These are phyloP conservation scores for Archocentrus centrarchus DNA, from an alignment of 2,113 vertebrate species.

Conservation along the genomic window DNA sequence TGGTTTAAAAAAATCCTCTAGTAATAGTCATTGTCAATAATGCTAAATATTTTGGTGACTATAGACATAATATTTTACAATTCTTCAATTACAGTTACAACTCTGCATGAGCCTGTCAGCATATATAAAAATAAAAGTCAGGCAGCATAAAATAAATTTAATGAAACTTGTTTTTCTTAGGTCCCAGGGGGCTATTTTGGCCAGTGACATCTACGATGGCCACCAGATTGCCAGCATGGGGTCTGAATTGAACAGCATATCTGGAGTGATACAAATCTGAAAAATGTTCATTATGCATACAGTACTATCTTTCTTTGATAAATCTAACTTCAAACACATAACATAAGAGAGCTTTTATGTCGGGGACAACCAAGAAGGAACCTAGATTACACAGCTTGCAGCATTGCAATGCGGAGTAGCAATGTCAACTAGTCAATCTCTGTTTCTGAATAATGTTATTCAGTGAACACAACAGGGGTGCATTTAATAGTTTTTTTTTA, in stretches of 20 bases:
- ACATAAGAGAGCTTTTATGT: background rate
- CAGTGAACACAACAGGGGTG: background rate
- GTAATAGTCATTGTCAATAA: no score
- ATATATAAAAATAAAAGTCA: no score
- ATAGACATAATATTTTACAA: no score
- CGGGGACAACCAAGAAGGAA: background rate
- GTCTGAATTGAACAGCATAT: constrained; percentile 79
- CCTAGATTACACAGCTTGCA: background rate
- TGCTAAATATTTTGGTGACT: no score
- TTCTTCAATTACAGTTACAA: no score
- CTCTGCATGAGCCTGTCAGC: no score
- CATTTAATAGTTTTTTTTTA: background rate
- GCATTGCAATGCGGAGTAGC: background rate
- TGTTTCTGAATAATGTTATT: background rate
- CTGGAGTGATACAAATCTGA: background rate
- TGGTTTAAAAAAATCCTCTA: no score
- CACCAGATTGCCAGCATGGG: constrained; percentile 91
- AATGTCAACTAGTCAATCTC: background rate
- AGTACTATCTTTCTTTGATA: no score
- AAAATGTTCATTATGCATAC: background rate
- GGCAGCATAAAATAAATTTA: no score
- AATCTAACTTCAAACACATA: no score
- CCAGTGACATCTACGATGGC: constrained; percentile 97
- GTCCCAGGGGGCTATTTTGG: constrained; percentile 75
- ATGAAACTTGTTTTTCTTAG: no score